Evolutionary conservation across 37 sponge, comb jelly and placozoan species (phyloP).

Genomic region (Ephydatia muelleri): DNA sequence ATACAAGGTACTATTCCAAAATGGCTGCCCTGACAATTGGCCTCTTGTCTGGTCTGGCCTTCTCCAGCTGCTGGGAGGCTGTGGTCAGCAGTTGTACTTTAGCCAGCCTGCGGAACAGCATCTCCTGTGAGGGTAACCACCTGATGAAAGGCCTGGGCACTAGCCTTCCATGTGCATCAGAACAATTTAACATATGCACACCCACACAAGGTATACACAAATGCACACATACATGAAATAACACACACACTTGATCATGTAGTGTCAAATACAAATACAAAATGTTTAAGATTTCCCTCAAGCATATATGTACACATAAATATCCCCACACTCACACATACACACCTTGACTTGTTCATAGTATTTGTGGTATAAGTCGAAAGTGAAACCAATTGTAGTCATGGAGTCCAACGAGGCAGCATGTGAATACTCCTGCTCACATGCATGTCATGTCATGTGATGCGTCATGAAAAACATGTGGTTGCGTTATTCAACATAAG

Average conservation of each 20-base stretch:
- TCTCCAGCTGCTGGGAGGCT: slow-evolving; percentile 49
- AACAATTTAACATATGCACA: no score
- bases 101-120: slow-evolving; percentile 43
- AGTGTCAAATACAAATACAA: no score
- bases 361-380: slow-evolving; percentile 49
- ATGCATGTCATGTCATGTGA: not conserved
- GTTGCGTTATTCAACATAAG: no score
- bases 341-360: slow-evolving; percentile 44
- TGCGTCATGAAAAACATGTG: not conserved
- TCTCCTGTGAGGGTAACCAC: slow-evolving; percentile 31
- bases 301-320: no score
- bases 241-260: no score
- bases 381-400: slow-evolving; percentile 49
- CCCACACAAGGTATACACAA: no score
- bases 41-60: slow-evolving; percentile 68
- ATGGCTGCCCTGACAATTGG: slow-evolving; percentile 28
- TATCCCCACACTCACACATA: no score
- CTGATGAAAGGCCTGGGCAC: not conserved
- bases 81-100: slow-evolving; percentile 32
- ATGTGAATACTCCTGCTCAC: slow-evolving; percentile 2
- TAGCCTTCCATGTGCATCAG: not conserved
- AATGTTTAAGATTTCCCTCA: no score
- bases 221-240: no score
- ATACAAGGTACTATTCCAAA: not conserved
- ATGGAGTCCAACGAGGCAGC: slow-evolving; percentile 28